Percentiles rank a stretch among this genome's conserved stretches.
Conservation (phyloP, 2,797 vertebrate species). For the Danionella dracula region DNA sequence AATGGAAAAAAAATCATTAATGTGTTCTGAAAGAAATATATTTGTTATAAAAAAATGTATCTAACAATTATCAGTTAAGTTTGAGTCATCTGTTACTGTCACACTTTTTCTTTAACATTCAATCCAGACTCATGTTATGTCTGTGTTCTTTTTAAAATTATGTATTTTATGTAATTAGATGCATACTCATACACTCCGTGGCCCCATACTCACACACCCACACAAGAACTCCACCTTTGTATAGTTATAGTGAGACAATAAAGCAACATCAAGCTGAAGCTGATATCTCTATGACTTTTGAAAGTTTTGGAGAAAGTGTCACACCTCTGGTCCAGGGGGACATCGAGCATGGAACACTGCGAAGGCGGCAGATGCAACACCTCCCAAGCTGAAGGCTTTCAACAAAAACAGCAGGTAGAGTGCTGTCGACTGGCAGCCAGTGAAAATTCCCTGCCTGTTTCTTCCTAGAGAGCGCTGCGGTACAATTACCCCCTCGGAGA, state of each 20-base stretch:
- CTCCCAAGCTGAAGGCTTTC: slow-evolving; percentile 53
- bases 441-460: slow-evolving; percentile 52
- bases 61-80: no score
- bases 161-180: no score
- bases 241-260: slow-evolving; percentile 23
- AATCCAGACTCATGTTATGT: no score
- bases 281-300: slow-evolving; percentile 35
- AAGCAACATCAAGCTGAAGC: slow-evolving; percentile 27
- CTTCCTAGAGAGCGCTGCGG: slow-evolving; percentile 47
- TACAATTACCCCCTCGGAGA: slow-evolving; percentile 45
- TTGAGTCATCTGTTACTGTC: no score
- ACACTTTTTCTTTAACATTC: no score
- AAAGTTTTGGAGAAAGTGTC: slow-evolving; percentile 52
- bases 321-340: slow-evolving; percentile 53
- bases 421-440: slow-evolving; percentile 47
- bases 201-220: not conserved
- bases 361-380: slow-evolving; percentile 55
- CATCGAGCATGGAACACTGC: slow-evolving; percentile 44
- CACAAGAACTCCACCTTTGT: no score
- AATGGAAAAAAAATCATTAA: no score
- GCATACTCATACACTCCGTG: no score
- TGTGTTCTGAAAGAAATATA: no score
- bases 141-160: no score
- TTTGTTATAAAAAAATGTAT: no score
- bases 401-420: slow-evolving; percentile 54